Conservation (phyloP, 23 tunicate species). For the Styela plicata region DNA sequence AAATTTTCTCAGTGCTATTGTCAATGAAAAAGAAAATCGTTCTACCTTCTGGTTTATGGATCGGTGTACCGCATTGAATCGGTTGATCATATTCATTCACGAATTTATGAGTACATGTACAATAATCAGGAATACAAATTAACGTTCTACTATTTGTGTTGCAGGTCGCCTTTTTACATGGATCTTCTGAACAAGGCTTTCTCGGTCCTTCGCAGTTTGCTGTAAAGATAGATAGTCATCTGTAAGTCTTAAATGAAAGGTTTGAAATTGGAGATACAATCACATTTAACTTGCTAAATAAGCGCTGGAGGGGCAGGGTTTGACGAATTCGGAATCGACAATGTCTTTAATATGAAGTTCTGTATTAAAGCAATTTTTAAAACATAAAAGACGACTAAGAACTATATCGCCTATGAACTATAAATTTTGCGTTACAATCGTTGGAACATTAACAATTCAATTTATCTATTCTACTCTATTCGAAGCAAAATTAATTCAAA, state of each 20-base stretch:
- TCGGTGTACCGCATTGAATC: slow-evolving; percentile 19
- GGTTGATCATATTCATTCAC: slow-evolving; percentile 1
- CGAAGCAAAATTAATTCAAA: no score
- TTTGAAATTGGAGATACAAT: neutral
- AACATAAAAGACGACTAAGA: no score
- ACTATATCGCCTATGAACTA: no score
- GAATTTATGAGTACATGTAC: slow-evolving; percentile 18
- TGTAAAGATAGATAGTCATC: neutral
- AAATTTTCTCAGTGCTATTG: no score
- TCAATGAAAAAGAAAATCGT: neutral
- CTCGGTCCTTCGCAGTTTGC: neutral
- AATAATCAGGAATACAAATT: slow-evolving; percentile 29
- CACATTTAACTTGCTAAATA: neutral
- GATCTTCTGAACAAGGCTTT: slow-evolving; percentile 23
- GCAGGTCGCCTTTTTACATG: slow-evolving; percentile 13
- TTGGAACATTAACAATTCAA: no score
- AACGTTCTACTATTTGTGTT: slow-evolving; percentile 22
- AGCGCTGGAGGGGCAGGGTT: neutral
- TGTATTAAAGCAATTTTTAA: no score
- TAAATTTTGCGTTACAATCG: no score
- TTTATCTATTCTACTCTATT: no score
- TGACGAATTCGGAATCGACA: no score
- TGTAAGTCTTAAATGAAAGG: neutral
- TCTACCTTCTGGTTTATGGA: slow-evolving; percentile 12
- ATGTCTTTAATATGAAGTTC: no score